These are phyloP conservation scores for Hipparchia sbordonii DNA, from an alignment of 2,888 invertebrate species.

Conservation along the genomic window DNA sequence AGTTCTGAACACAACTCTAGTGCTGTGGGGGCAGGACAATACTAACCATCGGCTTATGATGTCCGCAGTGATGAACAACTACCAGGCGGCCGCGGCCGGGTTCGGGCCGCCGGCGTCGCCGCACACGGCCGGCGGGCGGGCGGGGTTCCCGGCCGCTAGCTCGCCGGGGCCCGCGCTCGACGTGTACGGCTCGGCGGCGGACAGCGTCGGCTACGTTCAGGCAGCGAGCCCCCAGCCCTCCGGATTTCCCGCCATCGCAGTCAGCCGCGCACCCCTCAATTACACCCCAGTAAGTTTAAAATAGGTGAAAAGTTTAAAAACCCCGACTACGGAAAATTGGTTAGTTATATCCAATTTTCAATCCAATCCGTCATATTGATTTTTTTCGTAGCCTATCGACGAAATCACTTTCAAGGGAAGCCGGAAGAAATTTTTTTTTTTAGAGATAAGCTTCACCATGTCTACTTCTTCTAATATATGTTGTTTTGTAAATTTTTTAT, in stretches of 20 bases:
- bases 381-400: too few relatives aligned
- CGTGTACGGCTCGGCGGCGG: constrained; percentile 95
- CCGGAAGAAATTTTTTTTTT: too few relatives aligned
- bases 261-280: constrained; percentile 96
- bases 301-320: neutral
- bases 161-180: constrained; percentile 96
- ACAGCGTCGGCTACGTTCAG: constrained; percentile 97
- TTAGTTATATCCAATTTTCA: too few relatives aligned
- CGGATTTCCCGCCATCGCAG: constrained; percentile 96
- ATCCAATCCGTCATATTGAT: too few relatives aligned
- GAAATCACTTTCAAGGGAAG: too few relatives aligned
- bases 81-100: constrained; percentile 92
- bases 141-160: constrained; percentile 95
- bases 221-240: constrained; percentile 98
- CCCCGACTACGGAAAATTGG: too few relatives aligned
- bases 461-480: too few relatives aligned
- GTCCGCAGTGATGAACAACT: constrained; percentile 95
- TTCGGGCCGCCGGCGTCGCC: constrained; percentile 93
- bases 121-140: constrained; percentile 87
- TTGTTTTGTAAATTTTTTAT: too few relatives aligned
- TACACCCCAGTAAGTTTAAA: constrained; percentile 92
- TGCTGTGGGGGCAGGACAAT: neutral
- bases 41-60: neutral
- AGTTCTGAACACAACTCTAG: too few relatives aligned
- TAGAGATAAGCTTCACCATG: too few relatives aligned